Evolutionary conservation across 2,113 vertebrate species (phyloP).

Genomic region (Plecotus auritus): DNA sequence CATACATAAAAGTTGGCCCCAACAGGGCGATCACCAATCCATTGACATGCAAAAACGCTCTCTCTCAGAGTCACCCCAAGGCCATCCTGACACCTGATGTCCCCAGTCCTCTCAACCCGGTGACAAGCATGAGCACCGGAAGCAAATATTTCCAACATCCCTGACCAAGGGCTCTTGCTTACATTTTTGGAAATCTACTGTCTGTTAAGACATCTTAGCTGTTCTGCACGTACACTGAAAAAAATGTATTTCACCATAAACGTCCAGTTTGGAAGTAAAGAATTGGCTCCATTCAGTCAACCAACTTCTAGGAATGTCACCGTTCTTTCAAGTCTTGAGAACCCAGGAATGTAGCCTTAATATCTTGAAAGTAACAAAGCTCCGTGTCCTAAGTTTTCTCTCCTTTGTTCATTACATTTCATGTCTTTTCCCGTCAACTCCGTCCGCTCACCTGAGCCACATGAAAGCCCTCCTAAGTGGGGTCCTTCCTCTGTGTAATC

Average conservation of each 20-base stretch:
- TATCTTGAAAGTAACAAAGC: neutral
- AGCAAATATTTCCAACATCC: constrained; percentile 31
- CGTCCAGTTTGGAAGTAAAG: neutral
- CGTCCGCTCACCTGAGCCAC: neutral
- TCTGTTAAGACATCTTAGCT: neutral
- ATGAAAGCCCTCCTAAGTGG: neutral
- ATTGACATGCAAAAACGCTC: neutral
- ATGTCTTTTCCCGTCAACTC: neutral
- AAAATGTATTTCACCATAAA: neutral
- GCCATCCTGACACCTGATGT: neutral
- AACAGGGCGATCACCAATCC: neutral
- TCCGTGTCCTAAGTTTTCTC: neutral
- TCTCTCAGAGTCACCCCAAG: neutral
- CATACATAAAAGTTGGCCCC: constrained; percentile 35
- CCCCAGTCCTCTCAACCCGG: neutral
- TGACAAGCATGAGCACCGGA: neutral
- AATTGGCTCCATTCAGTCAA: neutral
- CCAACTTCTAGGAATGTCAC: neutral
- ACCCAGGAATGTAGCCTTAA: neutral
- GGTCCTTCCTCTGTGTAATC: neutral
- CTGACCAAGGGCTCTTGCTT: neutral
- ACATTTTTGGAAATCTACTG: neutral
- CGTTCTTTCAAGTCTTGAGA: neutral
- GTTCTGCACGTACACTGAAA: neutral
- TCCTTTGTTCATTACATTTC: neutral